Conservation (phyloP, 2,888 invertebrate species). For the Thereva unica region DNA sequence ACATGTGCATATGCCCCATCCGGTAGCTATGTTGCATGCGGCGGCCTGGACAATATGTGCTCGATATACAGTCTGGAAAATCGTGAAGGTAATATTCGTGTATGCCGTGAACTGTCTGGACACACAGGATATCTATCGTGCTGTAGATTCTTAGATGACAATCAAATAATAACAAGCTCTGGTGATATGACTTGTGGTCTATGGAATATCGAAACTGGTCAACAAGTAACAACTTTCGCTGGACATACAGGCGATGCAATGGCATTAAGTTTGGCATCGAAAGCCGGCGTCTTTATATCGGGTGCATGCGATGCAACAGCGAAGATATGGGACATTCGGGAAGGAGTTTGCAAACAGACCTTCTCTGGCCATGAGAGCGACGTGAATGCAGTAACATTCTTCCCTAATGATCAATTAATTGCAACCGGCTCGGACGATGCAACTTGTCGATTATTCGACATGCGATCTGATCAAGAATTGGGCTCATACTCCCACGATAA, state of each 20-base stretch:
- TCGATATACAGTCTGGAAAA: conserved; percentile 95
- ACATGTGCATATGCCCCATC: conserved; percentile 98
- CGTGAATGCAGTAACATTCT: conserved; percentile 98
- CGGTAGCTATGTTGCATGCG: conserved; percentile 96
- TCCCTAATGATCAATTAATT: conserved; percentile 94
- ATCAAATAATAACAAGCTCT: conserved; percentile 92
- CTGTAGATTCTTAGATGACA: conserved; percentile 97
- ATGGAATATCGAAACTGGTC: conserved; percentile 98
- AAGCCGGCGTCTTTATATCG: conserved; percentile 95
- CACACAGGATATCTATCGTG: conserved; percentile 97
- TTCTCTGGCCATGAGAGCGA: conserved; percentile 99
- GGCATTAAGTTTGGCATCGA: conserved; percentile 93
- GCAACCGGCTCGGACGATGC: conserved; percentile 99
- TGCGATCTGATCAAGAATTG: conserved; percentile 96
- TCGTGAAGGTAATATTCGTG: conserved; percentile 94
- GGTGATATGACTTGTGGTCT: conserved; percentile 98
- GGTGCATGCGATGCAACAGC: conserved; percentile 97
- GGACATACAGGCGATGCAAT: conserved; percentile 98
- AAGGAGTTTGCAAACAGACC: conserved; percentile 97
- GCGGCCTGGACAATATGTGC: conserved; percentile 97
- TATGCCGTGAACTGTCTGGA: conserved; percentile 94
- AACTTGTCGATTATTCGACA: conserved; percentile 96
- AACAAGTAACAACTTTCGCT: conserved; percentile 94
- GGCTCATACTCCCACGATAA: conserved; percentile 99
- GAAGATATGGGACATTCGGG: conserved; percentile 97